Evolutionary conservation across 2,113 vertebrate genomes (phyloP).

Genomic region (Desmodus rotundus): DNA sequence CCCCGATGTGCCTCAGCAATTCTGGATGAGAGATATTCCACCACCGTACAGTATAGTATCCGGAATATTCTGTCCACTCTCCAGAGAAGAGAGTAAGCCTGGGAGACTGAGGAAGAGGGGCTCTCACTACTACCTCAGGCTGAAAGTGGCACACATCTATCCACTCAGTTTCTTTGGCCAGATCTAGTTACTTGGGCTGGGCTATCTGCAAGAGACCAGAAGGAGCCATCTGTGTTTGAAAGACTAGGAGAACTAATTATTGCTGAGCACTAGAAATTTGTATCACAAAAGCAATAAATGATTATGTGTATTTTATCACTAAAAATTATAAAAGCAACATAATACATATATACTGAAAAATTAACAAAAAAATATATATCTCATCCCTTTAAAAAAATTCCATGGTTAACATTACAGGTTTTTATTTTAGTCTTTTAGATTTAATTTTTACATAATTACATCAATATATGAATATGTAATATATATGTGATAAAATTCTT

Average conservation of each 20-base stretch:
- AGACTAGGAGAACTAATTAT: neutral
- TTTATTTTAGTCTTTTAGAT: neutral
- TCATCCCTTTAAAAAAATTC: neutral
- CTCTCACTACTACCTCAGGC: neutral
- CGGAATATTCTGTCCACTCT: neutral
- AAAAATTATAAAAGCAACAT: neutral
- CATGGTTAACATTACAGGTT: neutral
- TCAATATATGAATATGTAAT: neutral
- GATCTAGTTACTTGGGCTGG: neutral
- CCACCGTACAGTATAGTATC: neutral
- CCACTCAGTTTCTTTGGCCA: neutral
- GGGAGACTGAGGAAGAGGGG: neutral
- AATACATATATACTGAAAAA: neutral
- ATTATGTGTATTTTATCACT: neutral
- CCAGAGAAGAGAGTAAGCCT: neutral
- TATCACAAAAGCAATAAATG: neutral
- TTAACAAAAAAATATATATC: neutral
- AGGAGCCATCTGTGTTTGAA: neutral
- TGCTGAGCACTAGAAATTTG: neutral
- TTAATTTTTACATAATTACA: neutral
- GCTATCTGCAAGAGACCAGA: neutral
- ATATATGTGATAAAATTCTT: neutral
- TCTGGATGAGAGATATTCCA: neutral
- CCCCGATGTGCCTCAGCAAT: neutral
- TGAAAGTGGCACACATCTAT: neutral